Evolutionary conservation across 1,140 invertebrate genomes (phyloP).

Genomic region (Temnothorax longispinosus): DNA sequence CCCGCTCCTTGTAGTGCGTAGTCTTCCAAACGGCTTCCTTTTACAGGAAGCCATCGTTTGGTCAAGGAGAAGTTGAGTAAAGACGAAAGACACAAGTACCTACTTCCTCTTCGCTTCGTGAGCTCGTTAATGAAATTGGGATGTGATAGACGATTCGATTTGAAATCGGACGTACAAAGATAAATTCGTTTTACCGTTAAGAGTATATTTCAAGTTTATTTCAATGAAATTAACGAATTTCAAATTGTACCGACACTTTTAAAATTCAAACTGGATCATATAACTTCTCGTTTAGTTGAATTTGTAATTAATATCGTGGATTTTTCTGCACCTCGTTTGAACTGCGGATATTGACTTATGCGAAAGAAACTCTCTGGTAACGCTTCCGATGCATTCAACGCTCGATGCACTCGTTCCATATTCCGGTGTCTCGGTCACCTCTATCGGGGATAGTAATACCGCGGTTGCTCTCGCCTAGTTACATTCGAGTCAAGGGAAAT

Average conservation of each 20-base stretch:
- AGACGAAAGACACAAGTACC: constrained; percentile 22
- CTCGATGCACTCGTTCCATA: constrained; percentile 50
- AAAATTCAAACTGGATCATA: background rate
- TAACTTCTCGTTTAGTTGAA: background rate
- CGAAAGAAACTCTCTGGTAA: constrained; percentile 9
- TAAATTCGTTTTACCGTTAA: constrained; percentile 3
- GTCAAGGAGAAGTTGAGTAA: constrained; percentile 30
- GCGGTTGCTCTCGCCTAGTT: constrained; percentile 37
- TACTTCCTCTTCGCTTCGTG: background rate
- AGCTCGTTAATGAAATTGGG: constrained; percentile 49
- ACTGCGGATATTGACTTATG: constrained; percentile 23
- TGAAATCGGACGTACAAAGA: constrained; percentile 17
- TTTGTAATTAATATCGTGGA: constrained; percentile 3
- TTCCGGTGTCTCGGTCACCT: constrained; percentile 49
- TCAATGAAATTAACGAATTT: background rate
- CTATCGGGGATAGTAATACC: constrained; percentile 46
- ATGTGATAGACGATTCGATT: constrained; percentile 36
- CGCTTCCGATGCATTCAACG: background rate
- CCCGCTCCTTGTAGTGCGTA: background rate
- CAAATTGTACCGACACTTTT: background rate
- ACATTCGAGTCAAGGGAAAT: constrained; percentile 34
- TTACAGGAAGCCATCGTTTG: constrained; percentile 43
- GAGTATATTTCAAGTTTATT: background rate
- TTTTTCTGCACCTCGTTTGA: constrained; percentile 13
- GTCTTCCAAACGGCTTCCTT: constrained; percentile 13